Base-by-base conservation (phyloP, 2,888 invertebrate species). In the Phlogophora meticulosa region DNA sequence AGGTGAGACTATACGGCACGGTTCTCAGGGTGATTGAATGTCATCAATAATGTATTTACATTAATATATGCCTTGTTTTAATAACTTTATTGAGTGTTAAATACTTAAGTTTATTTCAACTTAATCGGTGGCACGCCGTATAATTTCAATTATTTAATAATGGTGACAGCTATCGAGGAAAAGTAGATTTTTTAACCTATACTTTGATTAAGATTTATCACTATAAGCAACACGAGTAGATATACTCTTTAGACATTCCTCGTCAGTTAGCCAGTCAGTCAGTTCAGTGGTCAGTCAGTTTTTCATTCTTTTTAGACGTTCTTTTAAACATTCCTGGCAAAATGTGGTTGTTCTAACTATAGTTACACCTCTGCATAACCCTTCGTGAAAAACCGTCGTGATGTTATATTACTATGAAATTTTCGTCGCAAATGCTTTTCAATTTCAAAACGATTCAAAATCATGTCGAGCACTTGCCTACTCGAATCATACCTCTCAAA, bases 21-120 rank as follows among this genome's bases (percentile, higher is more conserved):
- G 40, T 59, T 78, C 78, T 38, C 78, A 62, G 22, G 49, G 46
- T 72, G 66, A 76, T 76, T 78, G 62, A 58, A 56, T 62, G 11
- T n/a, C 51, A 56, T 62, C 43, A 52, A 78, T 77, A 72, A 75
- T 76, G 15, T 66, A 62, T 61, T 46, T 58, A 46, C 28, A 42
- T 28, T 40, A 58, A 65, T 57, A 49, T 22, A 17, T 36, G 10
- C 10, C 0, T 17, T 32, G 43, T 28, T 52, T 69, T 61, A 57
- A 71, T 59, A n/a, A 51, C 46, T 60, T 38, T n/a, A 62, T 68
- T 55, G 17, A 48, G 15, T 32, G 22, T 32, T 36, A 11, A n/a
- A n/a, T n/a, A n/a, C n/a, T n/a, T 28, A 42, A 22, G 3, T 10
- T 9, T 2, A 2, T 38, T 53, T 52, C 0, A 13, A 49, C 3